Evolutionary conservation across 2,888 invertebrate genomes (phyloP), one percentile per base, ranked within the genome.

Genomic region (Phengaris alcon): DNA sequence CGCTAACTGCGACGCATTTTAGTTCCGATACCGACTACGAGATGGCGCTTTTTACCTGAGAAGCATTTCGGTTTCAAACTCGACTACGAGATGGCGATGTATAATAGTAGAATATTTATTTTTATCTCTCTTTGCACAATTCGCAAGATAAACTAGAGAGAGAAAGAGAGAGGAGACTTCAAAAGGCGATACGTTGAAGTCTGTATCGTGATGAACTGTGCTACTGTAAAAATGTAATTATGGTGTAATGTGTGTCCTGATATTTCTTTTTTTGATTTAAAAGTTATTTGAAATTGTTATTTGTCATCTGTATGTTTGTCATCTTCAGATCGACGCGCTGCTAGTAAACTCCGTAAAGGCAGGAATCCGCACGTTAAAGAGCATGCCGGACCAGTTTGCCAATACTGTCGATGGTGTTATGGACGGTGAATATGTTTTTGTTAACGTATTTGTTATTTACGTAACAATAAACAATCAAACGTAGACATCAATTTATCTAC

Each of bases 361-460:
- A 6, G 97, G 97, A 0, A 97, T 98, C 94, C 96, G 96, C 83
- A 96, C 97, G 0, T 96, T 98, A 51, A 97, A 97, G 87, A 96
- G 97, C 74, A 97, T 98, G 94, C 98, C 98, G 0, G 98, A 98
- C 84, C 97, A 97, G 82, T 95, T 98, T 79, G 94, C 96, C 55
- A 97, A 96, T 81, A 97, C 97, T 0, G 96, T 98, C 0, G 97
- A 97, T 83, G 97, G 96, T 77, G 96, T 97, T 54, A 96, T 97
- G 91, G 97, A 96, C 83, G 97, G 97, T 94, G 87, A 84, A 48
- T 51, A 12, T 48, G 48, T 75, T 59, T 8, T 72, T 48, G 48
- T 48, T 48, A 48, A 48, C 8, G 5, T 48, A 35, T 35, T 35
- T 35, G 35, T 35, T 35, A 4, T 35, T 35, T 4, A 35, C 4